Evolutionary conservation across 2,797 vertebrate genomes (phyloP).

Genomic region (Acipenser oxyrinchus): DNA sequence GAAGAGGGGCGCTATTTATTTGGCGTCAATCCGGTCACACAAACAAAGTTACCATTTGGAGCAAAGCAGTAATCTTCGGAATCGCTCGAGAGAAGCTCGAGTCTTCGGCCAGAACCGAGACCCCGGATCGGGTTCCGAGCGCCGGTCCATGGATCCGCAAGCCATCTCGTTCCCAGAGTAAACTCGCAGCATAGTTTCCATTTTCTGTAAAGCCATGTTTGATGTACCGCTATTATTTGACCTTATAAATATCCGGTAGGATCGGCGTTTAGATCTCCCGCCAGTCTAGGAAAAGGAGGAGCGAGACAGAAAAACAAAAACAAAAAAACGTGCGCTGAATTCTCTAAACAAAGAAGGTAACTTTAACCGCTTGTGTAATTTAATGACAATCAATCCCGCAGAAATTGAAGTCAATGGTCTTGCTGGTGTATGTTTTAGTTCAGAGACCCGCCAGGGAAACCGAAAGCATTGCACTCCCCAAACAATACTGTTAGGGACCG

Average conservation of each 20-base stretch:
- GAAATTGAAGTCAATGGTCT: no score
- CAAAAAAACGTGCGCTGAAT: no score
- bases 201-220: not conserved
- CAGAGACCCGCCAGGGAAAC: no score
- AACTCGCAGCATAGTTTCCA: not conserved
- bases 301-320: no score
- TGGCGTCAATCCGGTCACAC: not conserved
- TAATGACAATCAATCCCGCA: no score
- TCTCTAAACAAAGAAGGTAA: no score
- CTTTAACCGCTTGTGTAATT: no score
- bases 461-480: no score
- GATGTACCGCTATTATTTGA: not conserved
- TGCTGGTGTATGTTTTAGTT: no score
- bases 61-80: constrained; percentile 49
- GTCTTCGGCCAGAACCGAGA: constrained; percentile 40
- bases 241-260: not conserved
- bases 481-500: no score
- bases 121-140: not conserved
- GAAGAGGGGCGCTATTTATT: not conserved
- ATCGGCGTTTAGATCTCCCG: constrained; percentile 34
- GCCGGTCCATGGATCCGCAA: constrained; percentile 28
- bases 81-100: constrained; percentile 41
- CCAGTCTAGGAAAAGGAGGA: constrained; percentile 34
- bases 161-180: not conserved
- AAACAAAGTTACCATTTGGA: constrained; percentile 49